Base-by-base conservation (phyloP, 53 echinoderm and acorn worm species). In the Mesocentrotus franciscanus region DNA sequence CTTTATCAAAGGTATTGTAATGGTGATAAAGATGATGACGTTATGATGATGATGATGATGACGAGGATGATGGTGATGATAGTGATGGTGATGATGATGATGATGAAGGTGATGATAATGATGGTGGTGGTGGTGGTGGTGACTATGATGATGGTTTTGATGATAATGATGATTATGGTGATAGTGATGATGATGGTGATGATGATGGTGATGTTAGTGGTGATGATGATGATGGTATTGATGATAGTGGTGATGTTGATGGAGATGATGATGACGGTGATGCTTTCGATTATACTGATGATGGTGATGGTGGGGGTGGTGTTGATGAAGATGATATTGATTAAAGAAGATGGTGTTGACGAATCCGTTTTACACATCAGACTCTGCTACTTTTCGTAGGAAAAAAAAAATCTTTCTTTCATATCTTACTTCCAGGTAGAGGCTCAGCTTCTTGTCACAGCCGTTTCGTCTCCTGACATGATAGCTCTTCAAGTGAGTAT, bases 1-100 rank as follows among this genome's bases (percentile, higher is more conserved):
- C 96, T 29, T 95, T 97, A 64, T 95, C 92, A 90, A 97, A 85
- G 99, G 98, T 97, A 98, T 98, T 92, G 0, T 83, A 10, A 61
- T 0, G 75, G 24, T 91, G 92, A 75, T 49, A 55, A 34, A 20
- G 8, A n/a, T 32, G 26, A 34, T 12, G 79, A n/a, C 8, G 8
- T 64, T 58, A 10, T 55, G 35, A 90, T 35, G 72, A 90, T 49
- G 75, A 24, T 34, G 36, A 71, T 70, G 64, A 70, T 92, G 56
- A 1, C 56, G 70, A n/a, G 29, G 89, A 85, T 92, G 91, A 30
- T 33, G 66, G 0, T 35, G 68, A 4, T 61, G 64, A 29, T 39
- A 16, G 90, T 35, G 92, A 36, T 64, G 55, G 20, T 59, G 89
- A 57, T 89, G 24, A 89, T 89, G 89, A 57, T 89, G 89, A 26